A percentile compares a stretch with the other conserved stretches of the same genome.
Evolutionary conservation across 2,113 vertebrate genomes (phyloP).

Genomic region (Peromyscus polionotus): DNA sequence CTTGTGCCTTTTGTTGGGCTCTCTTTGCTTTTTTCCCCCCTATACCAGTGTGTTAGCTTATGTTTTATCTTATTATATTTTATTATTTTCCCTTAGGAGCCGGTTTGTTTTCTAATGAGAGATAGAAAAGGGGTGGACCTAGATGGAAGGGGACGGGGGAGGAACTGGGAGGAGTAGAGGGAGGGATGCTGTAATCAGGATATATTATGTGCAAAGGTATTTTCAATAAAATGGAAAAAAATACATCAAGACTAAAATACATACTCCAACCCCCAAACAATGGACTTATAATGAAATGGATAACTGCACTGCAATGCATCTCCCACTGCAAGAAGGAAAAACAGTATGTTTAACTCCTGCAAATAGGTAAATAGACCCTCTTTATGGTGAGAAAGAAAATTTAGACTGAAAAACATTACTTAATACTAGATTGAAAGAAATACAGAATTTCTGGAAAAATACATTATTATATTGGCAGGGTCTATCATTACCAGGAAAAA

Average conservation of each 20-base stretch:
- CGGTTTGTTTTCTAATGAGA: neutral
- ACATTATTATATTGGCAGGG: neutral
- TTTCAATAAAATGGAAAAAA: neutral
- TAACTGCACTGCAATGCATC: neutral
- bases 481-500: constrained; percentile 18
- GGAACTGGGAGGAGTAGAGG: neutral
- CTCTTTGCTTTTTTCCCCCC: too few species aligned
- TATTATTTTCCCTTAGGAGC: neutral
- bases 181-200: neutral
- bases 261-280: neutral
- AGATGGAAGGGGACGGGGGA: neutral
- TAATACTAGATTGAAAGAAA: constrained; percentile 35
- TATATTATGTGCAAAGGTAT: neutral
- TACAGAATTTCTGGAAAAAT: constrained; percentile 33
- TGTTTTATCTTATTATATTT: neutral
- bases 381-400: neutral
- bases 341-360: neutral
- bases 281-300: constrained; percentile 7
- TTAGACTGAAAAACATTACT: neutral
- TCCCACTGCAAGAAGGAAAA: neutral
- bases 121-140: neutral
- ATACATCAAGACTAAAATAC: neutral
- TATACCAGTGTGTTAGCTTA: neutral
- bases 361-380: neutral
- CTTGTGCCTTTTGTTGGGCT: too few species aligned